Evolutionary conservation across 2,888 invertebrate species (phyloP), one percentile per base, ranked within the genome.

Genomic region (Tetranychus piercei): DNA sequence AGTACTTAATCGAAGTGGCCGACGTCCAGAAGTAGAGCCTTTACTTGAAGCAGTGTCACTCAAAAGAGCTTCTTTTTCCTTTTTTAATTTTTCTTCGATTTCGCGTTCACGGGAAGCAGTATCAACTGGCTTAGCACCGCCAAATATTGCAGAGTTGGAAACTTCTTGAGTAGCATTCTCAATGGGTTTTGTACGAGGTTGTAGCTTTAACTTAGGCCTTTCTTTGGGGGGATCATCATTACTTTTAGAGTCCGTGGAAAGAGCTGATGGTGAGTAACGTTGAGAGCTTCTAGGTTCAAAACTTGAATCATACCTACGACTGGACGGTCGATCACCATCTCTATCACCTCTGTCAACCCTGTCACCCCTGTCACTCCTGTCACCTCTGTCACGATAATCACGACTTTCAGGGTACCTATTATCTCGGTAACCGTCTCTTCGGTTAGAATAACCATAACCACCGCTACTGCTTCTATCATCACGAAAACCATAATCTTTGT

Each of bases 111-210:
- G 20, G 20, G 69, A 18, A 5, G 69, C 69, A 9, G 95, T 96
- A 82, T 95, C 94, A 0, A 96, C 95, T 0, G 95, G 95, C 82
- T 90, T 92, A 22, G 95, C 95, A 45, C 88, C 89, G n/a, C 95
- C 95, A 82, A 95, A 95, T 79, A 95, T 93, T 20, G 82, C 81
- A 0, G 82, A 73, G 20, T 73, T 67, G 15, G 67, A n/a, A 6
- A 64, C 64, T 18, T 74, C 67, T 34, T 71, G 34, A 8, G 65
- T 73, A 23, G n/a, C 45, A 45, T 18, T 23, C 66, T 88, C 89
- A 55, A 86, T 83, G 1, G 92, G 91, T 79, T 88, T 87, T 2
- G 91, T 88, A 72, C 94, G 87, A 11, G 93, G 93, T 76, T 89
- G 86, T 76, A 95, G 84, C 78, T 89, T 87, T 79, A 95, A 82